These are phyloP conservation scores for Hippopotamyrus pictus DNA, from an alignment of 2,797 vertebrate species.

Conservation along the genomic window DNA sequence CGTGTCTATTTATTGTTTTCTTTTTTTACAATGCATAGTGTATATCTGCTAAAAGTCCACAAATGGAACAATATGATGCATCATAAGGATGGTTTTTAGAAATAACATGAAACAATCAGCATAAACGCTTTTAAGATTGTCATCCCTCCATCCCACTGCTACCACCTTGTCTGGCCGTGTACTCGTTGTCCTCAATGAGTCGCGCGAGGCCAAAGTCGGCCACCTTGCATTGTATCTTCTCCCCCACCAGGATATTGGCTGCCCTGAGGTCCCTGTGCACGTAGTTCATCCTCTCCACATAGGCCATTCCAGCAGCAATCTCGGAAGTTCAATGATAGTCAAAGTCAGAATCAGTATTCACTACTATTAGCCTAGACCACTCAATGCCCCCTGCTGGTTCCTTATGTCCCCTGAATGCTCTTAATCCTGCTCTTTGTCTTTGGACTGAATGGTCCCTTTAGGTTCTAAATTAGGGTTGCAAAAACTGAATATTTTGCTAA, in stretches of 20 bases:
- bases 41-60: background rate
- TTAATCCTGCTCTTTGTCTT: background rate
- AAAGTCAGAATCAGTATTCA: background rate
- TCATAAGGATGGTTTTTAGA: background rate
- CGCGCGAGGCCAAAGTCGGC: constrained; percentile 89
- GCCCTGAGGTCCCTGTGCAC: constrained; percentile 92
- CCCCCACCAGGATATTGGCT: constrained; percentile 92
- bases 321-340: constrained; percentile 35
- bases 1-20: background rate
- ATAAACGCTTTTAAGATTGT: background rate
- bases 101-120: background rate
- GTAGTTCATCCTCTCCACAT: constrained; percentile 96
- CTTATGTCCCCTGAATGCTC: background rate
- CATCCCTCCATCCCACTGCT: background rate
- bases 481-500: background rate
- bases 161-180: constrained; percentile 90
- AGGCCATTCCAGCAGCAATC: constrained; percentile 95
- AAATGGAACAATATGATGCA: background rate
- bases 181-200: constrained; percentile 95
- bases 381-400: background rate
- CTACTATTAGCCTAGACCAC: background rate
- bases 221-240: constrained; percentile 89
- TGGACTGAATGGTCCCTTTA: background rate
- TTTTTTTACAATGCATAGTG: background rate
- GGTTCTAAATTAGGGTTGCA: background rate